Conservation (phyloP, 1,140 invertebrate genomes). For the Pseudomyrmex gracilis region DNA sequence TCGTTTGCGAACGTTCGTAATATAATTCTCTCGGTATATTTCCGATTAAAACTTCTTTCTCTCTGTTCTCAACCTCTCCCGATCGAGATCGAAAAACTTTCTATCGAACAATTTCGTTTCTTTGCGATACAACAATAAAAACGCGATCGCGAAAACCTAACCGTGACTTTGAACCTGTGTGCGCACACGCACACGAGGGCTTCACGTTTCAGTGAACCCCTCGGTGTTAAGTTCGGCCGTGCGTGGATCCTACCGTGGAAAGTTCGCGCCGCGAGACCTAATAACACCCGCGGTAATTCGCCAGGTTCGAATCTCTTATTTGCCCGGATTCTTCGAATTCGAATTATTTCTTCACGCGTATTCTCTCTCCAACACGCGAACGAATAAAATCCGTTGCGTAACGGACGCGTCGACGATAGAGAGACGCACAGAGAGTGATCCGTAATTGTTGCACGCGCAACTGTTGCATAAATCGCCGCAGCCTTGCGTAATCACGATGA, state of each 20-base stretch:
- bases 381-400: neutral
- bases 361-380: no score
- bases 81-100: no score
- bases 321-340: neutral
- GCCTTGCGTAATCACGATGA: neutral
- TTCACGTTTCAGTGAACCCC: constrained; percentile 58
- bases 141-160: constrained; percentile 33
- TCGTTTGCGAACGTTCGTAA: no score
- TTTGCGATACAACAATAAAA: neutral
- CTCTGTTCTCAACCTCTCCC: neutral
- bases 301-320: neutral
- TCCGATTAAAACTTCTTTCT: neutral
- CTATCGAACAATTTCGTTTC: no score
- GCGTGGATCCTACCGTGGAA: constrained; percentile 63
- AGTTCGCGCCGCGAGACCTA: constrained; percentile 16
- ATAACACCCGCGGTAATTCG: constrained; percentile 14
- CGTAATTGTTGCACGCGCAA: constrained; percentile 34
- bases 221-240: constrained; percentile 53
- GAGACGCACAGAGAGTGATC: neutral
- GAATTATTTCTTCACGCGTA: neutral
- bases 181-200: neutral
- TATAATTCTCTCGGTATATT: no score
- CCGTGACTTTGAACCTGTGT: constrained; percentile 73
- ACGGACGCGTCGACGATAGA: constrained; percentile 45
- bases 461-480: constrained; percentile 59